A percentile compares a stretch with the other conserved stretches of the same genome.
These are phyloP conservation scores for Drosophila paranaensis DNA, from an alignment of 2,888 invertebrate species.

Conservation along the genomic window DNA sequence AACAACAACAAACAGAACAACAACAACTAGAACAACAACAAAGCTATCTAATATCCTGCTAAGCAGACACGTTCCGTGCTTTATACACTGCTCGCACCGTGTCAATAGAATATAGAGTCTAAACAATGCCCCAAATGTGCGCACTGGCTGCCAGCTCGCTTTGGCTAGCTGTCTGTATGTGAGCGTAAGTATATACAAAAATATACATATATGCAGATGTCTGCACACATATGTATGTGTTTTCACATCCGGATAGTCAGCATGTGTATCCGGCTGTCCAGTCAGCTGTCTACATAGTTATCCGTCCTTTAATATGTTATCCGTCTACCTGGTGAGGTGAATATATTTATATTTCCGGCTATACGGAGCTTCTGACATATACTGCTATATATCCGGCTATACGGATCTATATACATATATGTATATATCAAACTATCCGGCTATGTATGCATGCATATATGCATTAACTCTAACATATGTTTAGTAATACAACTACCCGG, in stretches of 20 bases:
- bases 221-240: neutral
- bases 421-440: neutral
- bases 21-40: conserved; percentile 14
- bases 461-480: no score
- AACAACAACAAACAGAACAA: conserved; percentile 26
- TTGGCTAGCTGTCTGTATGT: neutral
- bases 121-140: neutral
- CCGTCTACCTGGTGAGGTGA: neutral
- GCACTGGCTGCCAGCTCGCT: neutral
- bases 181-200: neutral
- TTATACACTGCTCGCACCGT: conserved; percentile 1
- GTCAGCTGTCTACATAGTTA: neutral
- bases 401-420: neutral
- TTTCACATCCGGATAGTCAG: no score
- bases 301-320: no score
- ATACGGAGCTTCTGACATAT: neutral
- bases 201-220: neutral
- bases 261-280: neutral
- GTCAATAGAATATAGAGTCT: neutral
- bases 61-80: conserved; percentile 1
- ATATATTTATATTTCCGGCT: no score
- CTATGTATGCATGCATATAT: no score
- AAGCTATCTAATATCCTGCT: conserved; percentile 4
- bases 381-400: neutral
- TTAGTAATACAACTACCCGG: neutral